Conservation (phyloP, 2,797 vertebrate genomes). For the Bradypodion pumilum region DNA sequence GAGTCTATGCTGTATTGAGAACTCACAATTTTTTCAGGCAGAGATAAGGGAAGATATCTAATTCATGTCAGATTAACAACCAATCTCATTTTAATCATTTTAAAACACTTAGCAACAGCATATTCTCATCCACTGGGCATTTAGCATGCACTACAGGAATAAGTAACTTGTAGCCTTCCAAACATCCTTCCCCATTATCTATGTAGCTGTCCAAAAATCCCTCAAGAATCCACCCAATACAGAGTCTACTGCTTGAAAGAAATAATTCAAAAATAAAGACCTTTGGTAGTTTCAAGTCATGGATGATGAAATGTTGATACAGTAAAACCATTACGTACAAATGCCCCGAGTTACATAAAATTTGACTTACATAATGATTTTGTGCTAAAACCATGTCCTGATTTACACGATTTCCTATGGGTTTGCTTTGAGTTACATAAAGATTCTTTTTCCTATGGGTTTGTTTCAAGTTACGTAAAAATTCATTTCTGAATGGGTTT, state of each 20-base stretch:
- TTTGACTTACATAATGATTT: no score
- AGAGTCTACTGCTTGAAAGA: neutral
- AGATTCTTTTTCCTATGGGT: no score
- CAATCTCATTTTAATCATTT: neutral
- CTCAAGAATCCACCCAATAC: neutral
- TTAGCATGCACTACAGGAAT: neutral
- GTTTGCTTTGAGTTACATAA: no score
- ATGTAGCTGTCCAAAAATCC: neutral
- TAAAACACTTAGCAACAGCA: neutral
- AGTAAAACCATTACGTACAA: no score
- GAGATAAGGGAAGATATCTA: neutral
- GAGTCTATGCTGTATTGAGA: neutral
- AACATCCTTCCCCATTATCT: neutral
- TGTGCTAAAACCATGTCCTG: no score
- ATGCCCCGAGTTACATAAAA: no score
- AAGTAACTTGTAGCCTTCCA: neutral
- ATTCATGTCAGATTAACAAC: neutral
- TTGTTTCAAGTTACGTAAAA: no score
- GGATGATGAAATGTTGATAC: neutral
- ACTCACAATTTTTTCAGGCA: no score
- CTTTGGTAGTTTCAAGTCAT: neutral
- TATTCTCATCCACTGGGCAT: neutral
- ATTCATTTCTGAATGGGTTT: no score
- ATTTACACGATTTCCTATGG: no score
- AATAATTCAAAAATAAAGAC: neutral